Conservation (phyloP, 2,113 vertebrate species). For the Ammodytes dubius region DNA sequence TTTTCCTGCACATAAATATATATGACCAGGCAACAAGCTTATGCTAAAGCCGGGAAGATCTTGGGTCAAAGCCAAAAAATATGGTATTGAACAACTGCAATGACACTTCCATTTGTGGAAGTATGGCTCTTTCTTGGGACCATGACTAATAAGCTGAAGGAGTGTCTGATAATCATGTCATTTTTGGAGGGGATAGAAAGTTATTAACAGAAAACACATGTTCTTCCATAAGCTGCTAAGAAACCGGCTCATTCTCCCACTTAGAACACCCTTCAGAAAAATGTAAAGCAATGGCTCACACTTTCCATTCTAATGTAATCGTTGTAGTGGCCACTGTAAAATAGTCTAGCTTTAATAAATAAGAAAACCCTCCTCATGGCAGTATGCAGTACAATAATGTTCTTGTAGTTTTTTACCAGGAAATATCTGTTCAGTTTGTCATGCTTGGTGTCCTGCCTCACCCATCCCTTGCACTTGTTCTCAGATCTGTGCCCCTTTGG, state of each 20-base stretch:
- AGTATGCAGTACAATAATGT: no score
- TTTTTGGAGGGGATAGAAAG: not conserved
- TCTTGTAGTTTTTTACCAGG: not conserved
- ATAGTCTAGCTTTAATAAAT: no score
- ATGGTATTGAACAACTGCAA: constrained; percentile 1
- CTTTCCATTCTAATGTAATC: not conserved
- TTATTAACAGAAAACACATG: not conserved
- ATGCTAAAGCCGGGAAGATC: constrained; percentile 13
- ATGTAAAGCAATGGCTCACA: no score
- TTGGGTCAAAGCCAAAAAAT: constrained; percentile 22
- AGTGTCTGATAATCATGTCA: not conserved
- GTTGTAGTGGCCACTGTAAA: no score
- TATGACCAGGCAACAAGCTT: constrained; percentile 33
- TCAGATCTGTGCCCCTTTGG: constrained; percentile 1
- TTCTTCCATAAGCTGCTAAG: no score
- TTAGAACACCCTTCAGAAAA: no score
- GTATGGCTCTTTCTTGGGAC: not conserved
- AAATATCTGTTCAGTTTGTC: not conserved
- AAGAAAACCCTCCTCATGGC: no score
- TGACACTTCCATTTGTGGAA: not conserved
- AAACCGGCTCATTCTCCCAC: not conserved
- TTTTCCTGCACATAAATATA: constrained; percentile 20
- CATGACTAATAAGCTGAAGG: not conserved
- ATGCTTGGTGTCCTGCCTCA: not conserved
- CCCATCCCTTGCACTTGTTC: not conserved